Percentiles rank a stretch among this genome's conserved stretches.
These are phyloP conservation scores for Serilophus lunatus DNA, from an alignment of 2,113 vertebrate genomes.

Conservation along the genomic window DNA sequence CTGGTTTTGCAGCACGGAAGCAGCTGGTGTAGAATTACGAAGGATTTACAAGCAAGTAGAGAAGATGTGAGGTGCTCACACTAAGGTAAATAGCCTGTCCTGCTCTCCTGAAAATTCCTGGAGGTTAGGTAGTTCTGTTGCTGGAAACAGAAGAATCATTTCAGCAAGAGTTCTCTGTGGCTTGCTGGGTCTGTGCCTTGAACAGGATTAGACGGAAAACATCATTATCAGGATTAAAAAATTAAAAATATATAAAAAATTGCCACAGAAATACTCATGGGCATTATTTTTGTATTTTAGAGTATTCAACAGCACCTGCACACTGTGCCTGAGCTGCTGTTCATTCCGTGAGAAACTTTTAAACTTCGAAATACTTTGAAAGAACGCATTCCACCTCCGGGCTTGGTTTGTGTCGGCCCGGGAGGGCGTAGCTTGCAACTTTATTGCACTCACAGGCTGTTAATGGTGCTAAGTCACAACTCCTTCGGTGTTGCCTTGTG, in stretches of 20 bases:
- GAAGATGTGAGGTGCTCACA: not conserved
- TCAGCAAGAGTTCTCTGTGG: too few species aligned
- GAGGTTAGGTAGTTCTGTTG: not conserved
- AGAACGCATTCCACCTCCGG: too few species aligned
- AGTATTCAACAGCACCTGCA: not conserved
- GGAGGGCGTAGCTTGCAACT: not conserved
- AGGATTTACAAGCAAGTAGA: not conserved
- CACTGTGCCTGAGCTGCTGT: not conserved
- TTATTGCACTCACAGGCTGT: fast-evolving
- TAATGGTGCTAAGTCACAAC: not conserved
- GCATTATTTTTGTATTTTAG: not conserved
- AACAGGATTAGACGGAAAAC: not conserved
- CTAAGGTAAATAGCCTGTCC: not conserved
- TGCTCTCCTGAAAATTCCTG: not conserved
- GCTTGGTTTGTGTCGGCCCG: fast-evolving
- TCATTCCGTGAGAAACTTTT: not conserved
- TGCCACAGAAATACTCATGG: fast-evolving
- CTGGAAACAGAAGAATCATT: not conserved
- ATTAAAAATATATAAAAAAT: not conserved
- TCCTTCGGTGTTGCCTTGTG: fast-evolving
- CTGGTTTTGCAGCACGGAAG: not conserved
- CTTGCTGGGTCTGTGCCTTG: not conserved
- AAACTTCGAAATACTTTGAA: not conserved
- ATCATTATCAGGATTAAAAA: not conserved
- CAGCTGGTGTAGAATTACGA: not conserved